phyloP scores from a whole-genome alignment of 2,797 vertebrate species.

The Tragelaphus eurycerus region DNA sequence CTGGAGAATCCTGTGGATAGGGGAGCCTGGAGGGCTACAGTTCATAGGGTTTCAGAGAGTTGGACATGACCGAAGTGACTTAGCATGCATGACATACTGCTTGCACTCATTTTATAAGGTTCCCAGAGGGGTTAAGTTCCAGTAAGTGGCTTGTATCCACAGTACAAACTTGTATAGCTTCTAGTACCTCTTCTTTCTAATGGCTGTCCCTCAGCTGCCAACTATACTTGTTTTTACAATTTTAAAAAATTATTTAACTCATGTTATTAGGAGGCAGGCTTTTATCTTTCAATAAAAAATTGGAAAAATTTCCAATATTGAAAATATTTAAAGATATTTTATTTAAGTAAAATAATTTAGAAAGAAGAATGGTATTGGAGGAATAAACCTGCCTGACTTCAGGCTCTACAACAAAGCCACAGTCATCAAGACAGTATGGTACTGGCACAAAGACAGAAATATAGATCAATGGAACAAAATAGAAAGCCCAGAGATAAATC shows the following conservation, averaged over 20 bases:
- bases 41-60: not conserved
- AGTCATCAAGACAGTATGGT: too few relatives aligned
- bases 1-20: not conserved
- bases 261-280: not conserved
- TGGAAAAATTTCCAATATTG: not conserved
- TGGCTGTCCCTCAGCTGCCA: not conserved
- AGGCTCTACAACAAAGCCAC: too few relatives aligned
- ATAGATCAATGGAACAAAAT: too few relatives aligned
- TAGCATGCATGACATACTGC: not conserved
- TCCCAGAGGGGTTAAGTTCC: not conserved
- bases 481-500: too few relatives aligned
- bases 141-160: not conserved
- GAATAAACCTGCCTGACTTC: too few relatives aligned
- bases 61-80: not conserved
- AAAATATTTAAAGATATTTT: not conserved
- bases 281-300: too few relatives aligned
- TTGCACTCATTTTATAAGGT: not conserved
- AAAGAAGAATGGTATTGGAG: too few relatives aligned
- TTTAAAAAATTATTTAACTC: not conserved
- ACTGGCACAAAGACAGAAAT: too few relatives aligned
- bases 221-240: not conserved
- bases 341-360: not conserved
- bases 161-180: not conserved
- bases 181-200: not conserved
- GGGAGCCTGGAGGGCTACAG: not conserved